Conservation (phyloP, 2,113 vertebrate species). For the Corythornis cristatus region DNA sequence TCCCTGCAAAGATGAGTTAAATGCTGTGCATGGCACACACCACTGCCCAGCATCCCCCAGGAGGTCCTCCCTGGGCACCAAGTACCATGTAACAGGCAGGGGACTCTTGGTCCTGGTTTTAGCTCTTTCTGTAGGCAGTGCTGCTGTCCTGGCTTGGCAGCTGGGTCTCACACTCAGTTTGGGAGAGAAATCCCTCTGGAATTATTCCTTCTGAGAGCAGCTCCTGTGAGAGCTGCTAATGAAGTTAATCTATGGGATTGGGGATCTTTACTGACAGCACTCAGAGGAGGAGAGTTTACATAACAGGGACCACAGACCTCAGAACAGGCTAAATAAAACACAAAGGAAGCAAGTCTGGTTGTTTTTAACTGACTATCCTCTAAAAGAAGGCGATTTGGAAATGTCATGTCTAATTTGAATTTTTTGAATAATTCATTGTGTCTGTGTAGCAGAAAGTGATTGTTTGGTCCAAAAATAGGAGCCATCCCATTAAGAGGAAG, state of each 20-base stretch:
- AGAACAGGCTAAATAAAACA: background rate
- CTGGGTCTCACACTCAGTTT: background rate
- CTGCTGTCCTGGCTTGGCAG: background rate
- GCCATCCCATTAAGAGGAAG: slow-evolving; percentile 35
- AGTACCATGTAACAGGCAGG: accelerated
- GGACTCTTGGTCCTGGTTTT: background rate
- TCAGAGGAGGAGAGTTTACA: slow-evolving; percentile 14
- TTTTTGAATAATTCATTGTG: slow-evolving; percentile 64
- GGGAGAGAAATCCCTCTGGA: background rate
- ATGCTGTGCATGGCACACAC: accelerated
- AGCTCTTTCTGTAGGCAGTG: background rate
- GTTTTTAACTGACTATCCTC: slow-evolving; percentile 34
- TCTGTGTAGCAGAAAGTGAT: background rate
- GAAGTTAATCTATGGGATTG: background rate
- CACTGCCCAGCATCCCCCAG: accelerated
- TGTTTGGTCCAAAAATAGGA: slow-evolving; percentile 64
- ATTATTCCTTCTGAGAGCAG: background rate
- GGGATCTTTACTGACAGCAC: background rate
- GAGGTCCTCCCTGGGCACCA: background rate
- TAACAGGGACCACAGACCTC: background rate
- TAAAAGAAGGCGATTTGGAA: slow-evolving; percentile 18
- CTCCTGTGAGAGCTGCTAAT: background rate
- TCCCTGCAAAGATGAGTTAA: background rate
- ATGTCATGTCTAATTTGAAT: slow-evolving; percentile 58
- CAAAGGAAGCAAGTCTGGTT: background rate